These are phyloP conservation scores for Pangasius djambal DNA, from an alignment of 2,797 vertebrate genomes.

Conservation along the genomic window DNA sequence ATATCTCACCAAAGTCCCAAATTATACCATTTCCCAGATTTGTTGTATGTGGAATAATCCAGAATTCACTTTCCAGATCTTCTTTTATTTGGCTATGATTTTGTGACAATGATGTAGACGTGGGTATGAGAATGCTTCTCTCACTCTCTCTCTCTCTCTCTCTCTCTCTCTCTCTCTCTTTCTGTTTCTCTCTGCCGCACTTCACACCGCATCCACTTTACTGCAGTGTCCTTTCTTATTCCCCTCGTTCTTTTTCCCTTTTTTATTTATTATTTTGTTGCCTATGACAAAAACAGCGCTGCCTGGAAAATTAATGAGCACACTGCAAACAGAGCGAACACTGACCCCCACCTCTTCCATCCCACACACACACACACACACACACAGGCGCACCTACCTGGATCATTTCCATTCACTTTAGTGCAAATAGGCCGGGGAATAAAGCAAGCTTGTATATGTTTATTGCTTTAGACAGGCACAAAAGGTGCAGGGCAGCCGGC, in stretches of 20 bases:
- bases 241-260: background rate
- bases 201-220: slow-evolving; percentile 45
- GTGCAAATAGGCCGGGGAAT: slow-evolving; percentile 70
- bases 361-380: slow-evolving; percentile 54
- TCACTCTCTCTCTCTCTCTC: background rate
- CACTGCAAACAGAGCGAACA: slow-evolving; percentile 45
- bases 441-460: slow-evolving; percentile 71
- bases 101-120: background rate
- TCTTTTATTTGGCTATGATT: background rate
- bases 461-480: slow-evolving; percentile 75
- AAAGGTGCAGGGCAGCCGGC: slow-evolving; percentile 59
- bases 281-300: slow-evolving; percentile 57
- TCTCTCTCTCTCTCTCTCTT: background rate
- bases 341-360: slow-evolving; percentile 37
- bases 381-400: slow-evolving; percentile 50
- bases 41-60: background rate
- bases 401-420: slow-evolving; percentile 66
- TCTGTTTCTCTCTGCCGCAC: slow-evolving; percentile 53
- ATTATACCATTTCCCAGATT: background rate
- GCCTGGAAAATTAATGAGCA: slow-evolving; percentile 71
- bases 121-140: background rate
- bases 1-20: background rate
- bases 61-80: background rate
- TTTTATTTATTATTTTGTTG: slow-evolving; percentile 29
- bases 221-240: slow-evolving; percentile 55